A percentile compares a stretch with the other conserved stretches of the same genome.
phyloP scores from a whole-genome alignment of 2,888 invertebrate genomes.

The Drosophila rubida region DNA sequence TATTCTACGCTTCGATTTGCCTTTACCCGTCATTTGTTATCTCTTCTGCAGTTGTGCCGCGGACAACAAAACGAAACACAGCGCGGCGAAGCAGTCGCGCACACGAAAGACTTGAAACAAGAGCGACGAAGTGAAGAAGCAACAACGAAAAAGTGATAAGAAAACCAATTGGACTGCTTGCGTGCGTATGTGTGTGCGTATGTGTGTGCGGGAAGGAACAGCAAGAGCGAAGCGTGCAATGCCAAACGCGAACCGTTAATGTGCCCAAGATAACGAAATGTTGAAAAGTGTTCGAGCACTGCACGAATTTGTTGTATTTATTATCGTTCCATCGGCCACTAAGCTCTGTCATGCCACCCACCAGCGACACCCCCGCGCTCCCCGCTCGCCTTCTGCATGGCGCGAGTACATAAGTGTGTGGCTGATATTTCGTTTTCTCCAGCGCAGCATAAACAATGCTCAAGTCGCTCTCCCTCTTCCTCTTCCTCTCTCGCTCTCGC shows the following conservation, averaged over 20 bases:
- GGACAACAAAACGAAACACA: slow-evolving; percentile 13
- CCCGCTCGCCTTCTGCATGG: not conserved
- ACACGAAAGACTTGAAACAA: not conserved
- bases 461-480: too few relatives aligned
- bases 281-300: slow-evolving; percentile 33
- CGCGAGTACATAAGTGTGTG: not conserved
- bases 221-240: slow-evolving; percentile 53
- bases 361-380: not conserved
- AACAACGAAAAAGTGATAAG: slow-evolving; percentile 50
- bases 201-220: too few relatives aligned
- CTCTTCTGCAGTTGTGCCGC: slow-evolving; percentile 27
- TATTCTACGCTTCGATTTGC: slow-evolving; percentile 53
- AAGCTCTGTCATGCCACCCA: slow-evolving; percentile 6
- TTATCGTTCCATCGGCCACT: slow-evolving; percentile 28
- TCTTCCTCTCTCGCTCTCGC: too few relatives aligned
- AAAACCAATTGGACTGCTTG: slow-evolving; percentile 59
- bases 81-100: too few relatives aligned
- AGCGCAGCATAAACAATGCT: slow-evolving; percentile 29
- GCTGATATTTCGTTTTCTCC: slow-evolving; percentile 23
- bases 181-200: too few relatives aligned
- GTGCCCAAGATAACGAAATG: slow-evolving; percentile 49
- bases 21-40: slow-evolving; percentile 69
- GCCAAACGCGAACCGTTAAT: slow-evolving; percentile 55
- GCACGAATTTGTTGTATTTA: slow-evolving; percentile 43
- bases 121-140: slow-evolving; percentile 2